Conservation (phyloP, 2,888 invertebrate species). For the Yponomeuta sedellus region DNA sequence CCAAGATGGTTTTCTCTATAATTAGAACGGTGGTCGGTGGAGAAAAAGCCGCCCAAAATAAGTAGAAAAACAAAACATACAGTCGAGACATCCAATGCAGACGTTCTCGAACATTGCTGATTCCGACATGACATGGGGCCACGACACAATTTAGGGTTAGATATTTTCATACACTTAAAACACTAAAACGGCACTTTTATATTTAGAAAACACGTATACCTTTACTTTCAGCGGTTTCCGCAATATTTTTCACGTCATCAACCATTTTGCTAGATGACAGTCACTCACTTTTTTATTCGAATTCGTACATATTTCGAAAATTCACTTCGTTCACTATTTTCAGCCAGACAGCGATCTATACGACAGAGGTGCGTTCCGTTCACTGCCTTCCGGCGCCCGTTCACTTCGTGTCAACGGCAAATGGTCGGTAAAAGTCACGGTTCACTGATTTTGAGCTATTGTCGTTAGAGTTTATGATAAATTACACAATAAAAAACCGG, state of each 20-base stretch:
- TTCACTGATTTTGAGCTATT: background rate
- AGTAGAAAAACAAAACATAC: conserved; percentile 71
- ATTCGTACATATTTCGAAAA: conserved; percentile 74
- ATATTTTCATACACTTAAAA: conserved; percentile 65
- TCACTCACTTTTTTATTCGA: conserved; percentile 73
- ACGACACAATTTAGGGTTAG: conserved; percentile 74
- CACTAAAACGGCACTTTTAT: conserved; percentile 65
- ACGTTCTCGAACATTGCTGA: conserved; percentile 67
- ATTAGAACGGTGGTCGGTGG: conserved; percentile 71
- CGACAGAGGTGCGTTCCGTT: conserved; percentile 73
- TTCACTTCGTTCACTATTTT: conserved; percentile 75
- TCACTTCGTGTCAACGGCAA: conserved; percentile 10
- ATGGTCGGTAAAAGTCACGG: background rate
- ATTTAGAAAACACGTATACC: conserved; percentile 69
- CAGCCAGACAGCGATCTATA: conserved; percentile 73
- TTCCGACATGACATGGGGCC: conserved; percentile 70
- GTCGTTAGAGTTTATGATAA: background rate
- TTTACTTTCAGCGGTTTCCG: conserved; percentile 74
- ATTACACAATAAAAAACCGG: background rate
- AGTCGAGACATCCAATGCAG: conserved; percentile 57
- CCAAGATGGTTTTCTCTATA: conserved; percentile 63
- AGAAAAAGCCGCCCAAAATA: conserved; percentile 66
- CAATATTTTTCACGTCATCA: conserved; percentile 74
- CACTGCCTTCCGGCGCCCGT: conserved; percentile 30
- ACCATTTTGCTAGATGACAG: conserved; percentile 75